A percentile compares a stretch with the other conserved stretches of the same genome.
Evolutionary conservation across 2,797 vertebrate genomes (phyloP).

Genomic region (Thunnus albacares): DNA sequence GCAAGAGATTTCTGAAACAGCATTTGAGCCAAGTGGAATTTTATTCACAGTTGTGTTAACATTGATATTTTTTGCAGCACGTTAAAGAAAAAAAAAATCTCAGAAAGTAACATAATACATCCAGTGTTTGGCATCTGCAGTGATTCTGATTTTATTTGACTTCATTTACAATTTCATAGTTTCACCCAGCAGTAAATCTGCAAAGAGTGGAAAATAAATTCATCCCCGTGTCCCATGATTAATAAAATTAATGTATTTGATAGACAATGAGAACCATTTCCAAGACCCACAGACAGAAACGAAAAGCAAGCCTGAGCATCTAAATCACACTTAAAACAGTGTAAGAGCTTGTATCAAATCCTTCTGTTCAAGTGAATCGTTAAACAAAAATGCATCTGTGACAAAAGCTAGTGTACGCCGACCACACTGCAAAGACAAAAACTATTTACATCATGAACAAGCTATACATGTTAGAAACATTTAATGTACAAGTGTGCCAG

Average conservation of each 20-base stretch:
- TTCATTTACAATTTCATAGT: background rate
- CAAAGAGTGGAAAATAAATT: background rate
- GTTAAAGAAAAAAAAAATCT: slow-evolving; percentile 31
- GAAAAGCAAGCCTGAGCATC: slow-evolving; percentile 59
- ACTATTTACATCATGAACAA: slow-evolving; percentile 60
- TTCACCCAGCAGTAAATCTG: background rate
- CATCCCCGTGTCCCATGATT: background rate
- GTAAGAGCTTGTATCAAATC: slow-evolving; percentile 69
- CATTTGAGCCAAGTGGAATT: slow-evolving; percentile 31
- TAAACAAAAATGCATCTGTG: slow-evolving; percentile 50
- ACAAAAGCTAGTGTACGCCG: slow-evolving; percentile 45
- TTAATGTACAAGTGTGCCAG: slow-evolving; percentile 24
- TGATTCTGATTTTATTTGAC: background rate
- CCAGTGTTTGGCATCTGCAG: slow-evolving; percentile 27
- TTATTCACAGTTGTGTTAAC: slow-evolving; percentile 55
- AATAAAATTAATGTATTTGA: slow-evolving; percentile 58
- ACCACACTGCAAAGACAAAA: slow-evolving; percentile 26
- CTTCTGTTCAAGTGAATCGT: slow-evolving; percentile 51
- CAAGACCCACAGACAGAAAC: slow-evolving; percentile 25
- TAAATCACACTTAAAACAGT: slow-evolving; percentile 84
- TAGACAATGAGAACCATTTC: slow-evolving; percentile 44
- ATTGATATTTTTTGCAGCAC: slow-evolving; percentile 29
- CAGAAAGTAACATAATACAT: slow-evolving; percentile 22
- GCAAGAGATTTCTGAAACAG: slow-evolving; percentile 35
- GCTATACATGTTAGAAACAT: slow-evolving; percentile 26